Percentiles rank a stretch among this genome's conserved stretches.
Conservation (phyloP, 2,888 invertebrate species). For the Cephus nigrinus region DNA sequence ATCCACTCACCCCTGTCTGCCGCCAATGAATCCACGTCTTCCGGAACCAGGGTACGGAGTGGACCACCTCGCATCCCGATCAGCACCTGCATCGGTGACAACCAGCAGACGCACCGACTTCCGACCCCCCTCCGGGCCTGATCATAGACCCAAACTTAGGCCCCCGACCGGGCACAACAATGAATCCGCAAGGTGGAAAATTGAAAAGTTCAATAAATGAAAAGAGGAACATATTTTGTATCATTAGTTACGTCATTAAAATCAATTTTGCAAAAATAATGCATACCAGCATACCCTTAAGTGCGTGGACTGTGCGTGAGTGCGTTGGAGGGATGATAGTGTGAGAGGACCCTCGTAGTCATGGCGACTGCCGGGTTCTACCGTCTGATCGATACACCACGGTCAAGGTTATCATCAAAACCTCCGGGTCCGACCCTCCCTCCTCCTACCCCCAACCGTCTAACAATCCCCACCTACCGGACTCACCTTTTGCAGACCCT, state of each 20-base stretch:
- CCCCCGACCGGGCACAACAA: no score
- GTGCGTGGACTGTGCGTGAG: conserved; percentile 25
- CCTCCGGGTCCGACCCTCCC: conserved; percentile 12
- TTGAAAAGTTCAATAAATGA: background rate
- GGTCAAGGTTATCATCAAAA: conserved; percentile 58
- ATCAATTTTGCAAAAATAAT: background rate
- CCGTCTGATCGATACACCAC: conserved; percentile 60
- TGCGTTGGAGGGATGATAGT: conserved; percentile 22
- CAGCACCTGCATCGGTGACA: no score
- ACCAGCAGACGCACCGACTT: no score
- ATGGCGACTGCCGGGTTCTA: conserved; percentile 64
- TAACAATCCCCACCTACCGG: background rate
- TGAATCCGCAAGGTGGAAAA: background rate
- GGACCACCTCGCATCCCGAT: no score
- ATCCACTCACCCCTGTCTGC: no score
- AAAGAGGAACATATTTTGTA: background rate
- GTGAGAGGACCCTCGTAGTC: conserved; percentile 55
- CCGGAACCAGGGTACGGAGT: no score
- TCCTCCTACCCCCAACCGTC: background rate
- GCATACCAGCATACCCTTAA: background rate
- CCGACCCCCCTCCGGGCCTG: no score
- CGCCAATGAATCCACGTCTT: no score
- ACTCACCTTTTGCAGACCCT: background rate
- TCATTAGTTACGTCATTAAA: background rate
- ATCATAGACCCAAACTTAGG: no score